Base-by-base conservation (phyloP, 2,888 invertebrate genomes). In the Pegoplata infirma region DNA sequence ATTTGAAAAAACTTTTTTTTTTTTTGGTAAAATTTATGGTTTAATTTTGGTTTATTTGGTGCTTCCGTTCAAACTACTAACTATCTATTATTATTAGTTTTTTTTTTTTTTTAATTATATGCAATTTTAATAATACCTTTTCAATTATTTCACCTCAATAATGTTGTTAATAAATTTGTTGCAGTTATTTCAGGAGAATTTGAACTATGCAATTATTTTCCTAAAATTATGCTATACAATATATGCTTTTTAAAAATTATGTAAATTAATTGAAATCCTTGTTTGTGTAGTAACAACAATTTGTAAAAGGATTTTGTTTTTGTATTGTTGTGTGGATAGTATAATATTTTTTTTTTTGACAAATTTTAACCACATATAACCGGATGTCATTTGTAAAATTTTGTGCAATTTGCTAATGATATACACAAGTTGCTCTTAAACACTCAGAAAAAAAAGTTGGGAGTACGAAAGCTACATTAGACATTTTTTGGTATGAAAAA, bases 221-320 rank as follows among this genome's bases (percentile, higher is more conserved):
- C 36, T 40, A 40, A n/a, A n/a, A 40, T n/a, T 40, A 14, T 40
- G n/a, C 25, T 40, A n/a, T n/a, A 32, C 32, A 12, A 32, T 28
- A n/a, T n/a, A 5, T 2, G 3, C 28, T 8, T 28, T 1, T 1
- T 1, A 47, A 16, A 19, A 40, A 6, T 49, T 16, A 66, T 66
- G 58, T 51, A 59, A 64, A 64, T 72, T 58, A 73, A 74, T 67
- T 74, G 46, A n/a, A 74, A 53, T 59, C 32, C 16, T 40, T 74
- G 58, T 59, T 74, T 40, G n/a, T 12, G 36, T n/a, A 12, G n/a
- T 36, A 36, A 36, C 10, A 10, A 1, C 36, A 14, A 32, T 32
- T 2, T n/a, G 2, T n/a, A 12, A 12, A 40, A 40, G n/a, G n/a
- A 46, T 58, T 58, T 32, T n/a, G 3, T 17, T 17, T 32, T 7